Evolutionary conservation across 2,888 invertebrate species (phyloP).

Genomic region (Tenthredo livida): DNA sequence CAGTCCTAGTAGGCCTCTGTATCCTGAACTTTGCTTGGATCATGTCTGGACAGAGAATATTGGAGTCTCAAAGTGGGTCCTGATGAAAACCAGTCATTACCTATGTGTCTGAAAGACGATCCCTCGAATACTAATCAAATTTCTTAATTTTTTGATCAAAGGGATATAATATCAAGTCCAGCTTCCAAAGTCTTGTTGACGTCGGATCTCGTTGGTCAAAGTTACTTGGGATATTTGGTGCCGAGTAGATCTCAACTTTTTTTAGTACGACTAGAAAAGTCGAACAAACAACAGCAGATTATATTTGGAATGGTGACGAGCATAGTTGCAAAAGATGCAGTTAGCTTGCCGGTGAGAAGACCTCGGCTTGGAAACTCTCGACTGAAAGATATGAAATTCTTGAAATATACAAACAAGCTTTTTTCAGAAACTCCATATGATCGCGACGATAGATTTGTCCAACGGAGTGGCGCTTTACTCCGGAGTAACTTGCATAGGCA

Average conservation of each 20-base stretch:
- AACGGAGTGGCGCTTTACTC: slow-evolving; percentile 92
- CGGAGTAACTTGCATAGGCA: slow-evolving; percentile 89
- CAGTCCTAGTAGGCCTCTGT: slow-evolving; percentile 82
- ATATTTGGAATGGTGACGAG: slow-evolving; percentile 88
- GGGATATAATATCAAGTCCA: slow-evolving; percentile 79
- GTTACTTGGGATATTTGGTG: slow-evolving; percentile 89
- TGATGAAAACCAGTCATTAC: not conserved
- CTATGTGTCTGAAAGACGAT: not conserved
- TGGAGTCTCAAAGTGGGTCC: slow-evolving; percentile 73
- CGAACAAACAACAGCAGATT: slow-evolving; percentile 83
- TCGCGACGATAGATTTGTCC: slow-evolving; percentile 89
- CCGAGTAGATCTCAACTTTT: slow-evolving; percentile 84
- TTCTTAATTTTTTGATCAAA: slow-evolving; percentile 69
- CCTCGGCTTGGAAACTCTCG: not conserved
- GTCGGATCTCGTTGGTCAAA: slow-evolving; percentile 92
- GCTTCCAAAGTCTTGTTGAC: slow-evolving; percentile 90
- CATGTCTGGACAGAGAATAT: slow-evolving; percentile 92
- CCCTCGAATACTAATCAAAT: not conserved
- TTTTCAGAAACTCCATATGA: slow-evolving; percentile 86
- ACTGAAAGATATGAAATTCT: not conserved
- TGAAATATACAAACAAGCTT: slow-evolving; percentile 22
- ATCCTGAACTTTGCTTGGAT: slow-evolving; percentile 93
- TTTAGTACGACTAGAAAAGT: slow-evolving; percentile 85
- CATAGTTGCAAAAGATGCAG: slow-evolving; percentile 91
- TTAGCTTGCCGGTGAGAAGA: slow-evolving; percentile 84